Percentiles rank a stretch among this genome's conserved stretches.
phyloP scores from a whole-genome alignment of 2,797 vertebrate genomes.

The Brachyrhaphis roseni region DNA sequence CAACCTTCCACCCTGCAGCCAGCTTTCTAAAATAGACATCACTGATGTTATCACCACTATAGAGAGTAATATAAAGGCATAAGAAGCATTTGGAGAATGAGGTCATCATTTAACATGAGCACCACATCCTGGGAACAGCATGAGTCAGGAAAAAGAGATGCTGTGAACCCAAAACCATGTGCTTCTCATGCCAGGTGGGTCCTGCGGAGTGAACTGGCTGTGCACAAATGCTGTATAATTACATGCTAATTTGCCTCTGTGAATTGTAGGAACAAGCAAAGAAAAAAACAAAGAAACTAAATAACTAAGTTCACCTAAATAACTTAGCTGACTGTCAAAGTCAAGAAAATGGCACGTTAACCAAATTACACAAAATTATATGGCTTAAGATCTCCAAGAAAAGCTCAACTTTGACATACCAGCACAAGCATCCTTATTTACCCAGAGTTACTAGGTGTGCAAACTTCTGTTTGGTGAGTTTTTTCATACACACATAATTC shows the following conservation, averaged over 20 bases:
- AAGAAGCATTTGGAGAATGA: conserved; percentile 36
- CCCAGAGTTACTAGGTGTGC: conserved; percentile 15
- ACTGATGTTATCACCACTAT: conserved; percentile 24
- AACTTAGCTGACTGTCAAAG: conserved; percentile 47
- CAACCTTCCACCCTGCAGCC: conserved; percentile 14
- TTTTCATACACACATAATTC: no score
- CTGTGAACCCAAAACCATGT: conserved; percentile 55
- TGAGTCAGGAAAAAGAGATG: conserved; percentile 67
- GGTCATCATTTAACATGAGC: conserved; percentile 60
- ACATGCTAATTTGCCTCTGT: conserved; percentile 67
- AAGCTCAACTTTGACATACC: conserved; percentile 38
- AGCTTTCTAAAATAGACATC: conserved; percentile 32
- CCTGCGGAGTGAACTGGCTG: conserved; percentile 62
- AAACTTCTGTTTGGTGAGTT: neutral
- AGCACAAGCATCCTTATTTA: conserved; percentile 32
- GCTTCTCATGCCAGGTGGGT: conserved; percentile 61
- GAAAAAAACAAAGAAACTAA: conserved; percentile 21
- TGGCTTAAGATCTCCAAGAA: conserved; percentile 35
- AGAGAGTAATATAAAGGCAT: conserved; percentile 29
- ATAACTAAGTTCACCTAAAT: conserved; percentile 37
- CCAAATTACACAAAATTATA: conserved; percentile 55
- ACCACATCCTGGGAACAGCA: conserved; percentile 62
- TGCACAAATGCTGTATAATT: conserved; percentile 77
- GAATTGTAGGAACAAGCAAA: conserved; percentile 36
- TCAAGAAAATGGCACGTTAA: conserved; percentile 52